Evolutionary conservation across 2,113 vertebrate species (phyloP).

Genomic region (Leptocoma aspasia): DNA sequence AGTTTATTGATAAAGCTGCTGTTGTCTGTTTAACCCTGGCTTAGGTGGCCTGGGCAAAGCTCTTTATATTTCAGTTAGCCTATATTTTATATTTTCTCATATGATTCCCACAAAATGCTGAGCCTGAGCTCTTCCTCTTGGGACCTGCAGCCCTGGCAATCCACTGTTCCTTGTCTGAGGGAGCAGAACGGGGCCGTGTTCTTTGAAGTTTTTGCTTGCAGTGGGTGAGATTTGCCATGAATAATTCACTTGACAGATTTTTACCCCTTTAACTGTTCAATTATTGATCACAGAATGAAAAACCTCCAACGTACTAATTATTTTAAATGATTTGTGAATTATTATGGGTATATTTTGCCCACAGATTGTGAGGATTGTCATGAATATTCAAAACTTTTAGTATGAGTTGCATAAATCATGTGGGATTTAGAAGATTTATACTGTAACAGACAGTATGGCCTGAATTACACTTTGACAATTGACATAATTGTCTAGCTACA

Average conservation of each 20-base stretch:
- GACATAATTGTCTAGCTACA: background rate
- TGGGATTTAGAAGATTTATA: background rate
- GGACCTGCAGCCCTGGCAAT: background rate
- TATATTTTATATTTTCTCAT: no score
- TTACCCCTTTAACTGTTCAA: conserved; percentile 49
- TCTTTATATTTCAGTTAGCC: background rate
- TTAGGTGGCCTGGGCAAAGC: background rate
- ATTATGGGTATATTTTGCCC: conserved; percentile 24
- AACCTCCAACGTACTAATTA: conserved; percentile 42
- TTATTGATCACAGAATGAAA: conserved; percentile 58
- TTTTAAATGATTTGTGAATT: conserved; percentile 49
- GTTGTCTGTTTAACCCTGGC: accelerated
- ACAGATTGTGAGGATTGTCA: background rate
- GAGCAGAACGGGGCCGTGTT: background rate
- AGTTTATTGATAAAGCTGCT: background rate
- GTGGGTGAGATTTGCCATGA: background rate
- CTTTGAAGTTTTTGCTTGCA: conserved; percentile 35
- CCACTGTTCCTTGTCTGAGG: background rate
- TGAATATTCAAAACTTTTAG: conserved; percentile 42
- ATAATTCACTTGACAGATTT: conserved; percentile 55
- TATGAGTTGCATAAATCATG: background rate
- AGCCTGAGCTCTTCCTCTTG: background rate
- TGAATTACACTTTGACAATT: background rate
- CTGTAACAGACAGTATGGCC: background rate
- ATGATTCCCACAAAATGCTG: background rate